phyloP scores from a whole-genome alignment of 2,113 vertebrate species.

The Micromys minutus region DNA sequence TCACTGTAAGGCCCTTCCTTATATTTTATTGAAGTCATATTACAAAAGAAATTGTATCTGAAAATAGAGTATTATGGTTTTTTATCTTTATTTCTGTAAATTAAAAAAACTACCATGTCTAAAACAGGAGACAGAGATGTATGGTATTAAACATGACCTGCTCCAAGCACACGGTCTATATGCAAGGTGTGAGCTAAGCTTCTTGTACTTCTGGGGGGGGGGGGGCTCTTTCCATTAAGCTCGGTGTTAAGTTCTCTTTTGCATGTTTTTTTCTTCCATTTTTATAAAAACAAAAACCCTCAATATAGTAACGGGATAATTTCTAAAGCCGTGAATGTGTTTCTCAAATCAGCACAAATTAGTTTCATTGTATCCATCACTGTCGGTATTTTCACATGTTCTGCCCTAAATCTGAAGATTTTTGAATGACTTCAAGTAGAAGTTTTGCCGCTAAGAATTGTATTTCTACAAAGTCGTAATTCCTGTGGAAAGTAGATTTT shows the following conservation, averaged over 20 bases:
- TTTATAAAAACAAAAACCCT: constrained; percentile 75
- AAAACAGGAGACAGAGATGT: constrained; percentile 63
- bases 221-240: constrained; percentile 60
- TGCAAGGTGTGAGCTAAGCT: constrained; percentile 67
- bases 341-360: constrained; percentile 71
- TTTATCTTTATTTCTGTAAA: constrained; percentile 51
- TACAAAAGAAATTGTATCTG: constrained; percentile 69
- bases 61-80: background rate
- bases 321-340: constrained; percentile 75
- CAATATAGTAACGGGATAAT: constrained; percentile 75
- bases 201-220: constrained; percentile 65
- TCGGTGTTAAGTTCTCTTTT: constrained; percentile 56
- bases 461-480: constrained; percentile 4
- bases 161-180: constrained; percentile 78
- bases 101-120: background rate
- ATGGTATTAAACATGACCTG: constrained; percentile 65
- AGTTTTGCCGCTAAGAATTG: background rate
- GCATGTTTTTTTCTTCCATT: constrained; percentile 67
- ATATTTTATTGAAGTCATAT: constrained; percentile 59
- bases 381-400: constrained; percentile 55
- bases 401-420: constrained; percentile 35
- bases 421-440: background rate
- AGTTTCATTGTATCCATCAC: constrained; percentile 45
- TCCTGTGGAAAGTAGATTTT: background rate
- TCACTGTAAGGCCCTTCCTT: constrained; percentile 10